Conservation (phyloP, 2,797 vertebrate species). For the Atherinosoma microstoma region DNA sequence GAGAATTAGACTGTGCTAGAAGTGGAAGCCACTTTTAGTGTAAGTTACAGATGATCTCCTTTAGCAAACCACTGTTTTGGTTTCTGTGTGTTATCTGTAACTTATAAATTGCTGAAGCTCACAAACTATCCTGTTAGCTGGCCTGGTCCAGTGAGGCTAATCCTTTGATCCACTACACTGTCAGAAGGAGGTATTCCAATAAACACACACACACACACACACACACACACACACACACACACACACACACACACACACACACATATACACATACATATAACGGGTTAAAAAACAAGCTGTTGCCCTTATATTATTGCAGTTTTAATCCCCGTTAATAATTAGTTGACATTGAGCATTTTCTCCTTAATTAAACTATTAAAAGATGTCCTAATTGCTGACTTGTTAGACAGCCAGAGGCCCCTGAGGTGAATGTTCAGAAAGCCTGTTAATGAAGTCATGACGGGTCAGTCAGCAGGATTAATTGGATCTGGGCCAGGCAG, state of each 20-base stretch:
- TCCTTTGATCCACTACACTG: constrained; percentile 67
- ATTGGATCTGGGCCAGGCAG: constrained; percentile 56
- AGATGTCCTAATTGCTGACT: constrained; percentile 40
- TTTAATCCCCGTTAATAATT: constrained; percentile 32
- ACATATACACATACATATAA: neutral
- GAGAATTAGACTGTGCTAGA: constrained; percentile 1
- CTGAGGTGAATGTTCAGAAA: constrained; percentile 54
- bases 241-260: neutral
- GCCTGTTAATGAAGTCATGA: constrained; percentile 65
- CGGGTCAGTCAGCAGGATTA: constrained; percentile 71
- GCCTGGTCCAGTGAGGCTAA: constrained; percentile 61
- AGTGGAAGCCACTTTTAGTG: neutral
- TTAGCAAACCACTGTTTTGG: neutral
- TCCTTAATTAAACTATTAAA: constrained; percentile 54
- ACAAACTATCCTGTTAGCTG: constrained; percentile 42
- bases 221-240: neutral
- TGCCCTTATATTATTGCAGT: constrained; percentile 22
- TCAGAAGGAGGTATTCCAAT: constrained; percentile 10
- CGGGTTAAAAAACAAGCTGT: constrained; percentile 18
- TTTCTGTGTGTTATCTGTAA: neutral
- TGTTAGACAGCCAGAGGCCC: constrained; percentile 33
- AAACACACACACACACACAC: neutral
- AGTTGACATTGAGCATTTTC: constrained; percentile 11
- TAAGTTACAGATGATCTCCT: neutral
- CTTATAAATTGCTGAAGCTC: constrained; percentile 3